Base-by-base conservation (phyloP, 2,797 vertebrate species). In the Hybognathus amarus region DNA sequence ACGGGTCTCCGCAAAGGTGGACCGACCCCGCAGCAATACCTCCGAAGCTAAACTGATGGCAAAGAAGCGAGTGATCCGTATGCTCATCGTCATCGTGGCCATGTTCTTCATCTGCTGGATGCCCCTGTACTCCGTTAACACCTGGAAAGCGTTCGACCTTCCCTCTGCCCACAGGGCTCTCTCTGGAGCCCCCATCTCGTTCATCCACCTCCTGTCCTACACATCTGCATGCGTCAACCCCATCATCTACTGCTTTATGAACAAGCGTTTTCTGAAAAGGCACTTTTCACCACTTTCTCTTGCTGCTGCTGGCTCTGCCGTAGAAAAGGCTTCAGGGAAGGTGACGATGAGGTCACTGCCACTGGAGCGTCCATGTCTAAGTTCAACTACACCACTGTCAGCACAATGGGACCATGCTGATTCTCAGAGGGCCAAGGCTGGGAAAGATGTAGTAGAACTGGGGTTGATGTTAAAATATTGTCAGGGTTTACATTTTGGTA, bases 191-290 rank as follows among this genome's bases (percentile, higher is more conserved):
- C 98, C 98, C 71, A 99, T 99, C 75, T 97, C 97, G 70, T 98
- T 97, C 88, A 99, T 99, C 90, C 97, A 98, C 86, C 91, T 99
- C 87, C 89, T 99, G 80, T 95, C 94, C 78, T 98, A 98, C 88
- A 95, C 93, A 12, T 99, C 97, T 0, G 95, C 97, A 84, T 98
- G 97, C 0, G 91, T 97, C 91, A 99, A 98, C 91, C 97, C 98
- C 1, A 92, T 99, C 36, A 96, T 99, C 92, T 99, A 99, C 95
- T 98, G 98, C 94, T 98, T 99, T 94, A 98, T 98, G 97, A 98
- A 99, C 94, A 97, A 95, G 2, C 97, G 97, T 20, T 99, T 99
- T 91, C 97, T n/a, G n/a, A 97, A 78, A 95, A 96, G 73, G 97
- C 97, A 12, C 95, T 97, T 24, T 88, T 96, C 3, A 67, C 94